phyloP scores from a whole-genome alignment of 1,140 invertebrate genomes.

The Phthorimaea operculella region DNA sequence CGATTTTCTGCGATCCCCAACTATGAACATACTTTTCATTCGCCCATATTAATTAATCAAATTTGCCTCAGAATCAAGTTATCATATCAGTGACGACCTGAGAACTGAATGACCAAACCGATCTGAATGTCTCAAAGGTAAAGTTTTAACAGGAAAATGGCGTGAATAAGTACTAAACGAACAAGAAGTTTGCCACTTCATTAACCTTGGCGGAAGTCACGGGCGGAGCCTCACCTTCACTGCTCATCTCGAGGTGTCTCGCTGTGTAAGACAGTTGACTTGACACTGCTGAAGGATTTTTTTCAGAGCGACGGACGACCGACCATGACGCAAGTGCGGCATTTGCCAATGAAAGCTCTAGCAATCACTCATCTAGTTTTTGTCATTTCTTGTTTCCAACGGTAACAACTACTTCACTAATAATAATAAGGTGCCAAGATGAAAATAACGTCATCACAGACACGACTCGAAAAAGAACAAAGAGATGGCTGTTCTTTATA shows the following conservation, averaged over 20 bases:
- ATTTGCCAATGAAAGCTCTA: conserved; percentile 17
- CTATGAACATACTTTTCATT: no score
- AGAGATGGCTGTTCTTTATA: not conserved
- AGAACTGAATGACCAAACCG: no score
- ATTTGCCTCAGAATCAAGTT: no score
- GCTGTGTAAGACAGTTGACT: conserved; percentile 18
- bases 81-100: no score
- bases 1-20: no score
- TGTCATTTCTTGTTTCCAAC: not conserved
- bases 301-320: conserved; percentile 26
- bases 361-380: conserved; percentile 18
- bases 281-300: conserved; percentile 16
- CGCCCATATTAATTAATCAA: no score
- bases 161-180: not conserved
- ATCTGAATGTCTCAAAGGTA: no score
- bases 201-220: conserved; percentile 19
- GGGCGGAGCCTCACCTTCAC: conserved; percentile 12
- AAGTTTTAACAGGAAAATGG: not conserved
- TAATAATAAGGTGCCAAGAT: conserved; percentile 29
- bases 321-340: conserved; percentile 35
- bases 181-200: not conserved
- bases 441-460: conserved; percentile 22
- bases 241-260: conserved; percentile 27
- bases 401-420: not conserved
- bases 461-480: not conserved